Base-by-base conservation (phyloP, 2,797 vertebrate species). In the Sebastes trivittatus region DNA sequence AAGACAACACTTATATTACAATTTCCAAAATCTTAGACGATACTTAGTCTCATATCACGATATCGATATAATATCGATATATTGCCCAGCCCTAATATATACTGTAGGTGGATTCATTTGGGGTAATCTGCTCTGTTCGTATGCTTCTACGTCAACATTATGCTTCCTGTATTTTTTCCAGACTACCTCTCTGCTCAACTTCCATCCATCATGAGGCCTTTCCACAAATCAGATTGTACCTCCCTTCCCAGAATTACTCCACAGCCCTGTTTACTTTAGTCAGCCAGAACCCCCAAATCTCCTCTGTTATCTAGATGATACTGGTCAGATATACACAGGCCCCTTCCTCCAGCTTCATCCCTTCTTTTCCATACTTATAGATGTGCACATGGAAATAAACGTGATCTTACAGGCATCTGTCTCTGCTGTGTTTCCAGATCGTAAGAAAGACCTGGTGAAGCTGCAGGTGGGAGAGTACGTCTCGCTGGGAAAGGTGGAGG, bases 391-490 rank as follows among this genome's bases (percentile, higher is more conserved):
- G 46, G 29, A 84, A 32, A 61, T n/a, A 38, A n/a, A 63, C 32
- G n/a, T 59, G 36, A 6, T 73, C 49, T 7, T 7, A 62, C 58
- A 67, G 16, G n/a, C 56, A n/a, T 36, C 27, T 65, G 27, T 55
- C 78, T 87, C 18, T 64, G 77, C 3, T 81, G 70, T 77, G 75
- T 89, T 14, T 46, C 20, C 80, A 99, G 98, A 99, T 94, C 97
- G 98, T 84, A 99, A 98, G 90, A 99, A 99, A 90, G 98, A 99
- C 90, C 94, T 99, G 90, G 98, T 99, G 80, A 99, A 99, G 84
- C 96, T 99, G 27, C 98, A 99, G 92, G 97, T 97, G 0, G 98
- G 98, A 78, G 98, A 99, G 81, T 99, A 99, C 32, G 97, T 99
- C 82, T 98, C 98, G 80, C 96, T 99, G 84, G 98, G 98, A 36